Evolutionary conservation across 2,113 vertebrate species (phyloP).

Genomic region (Fregetta grallaria): DNA sequence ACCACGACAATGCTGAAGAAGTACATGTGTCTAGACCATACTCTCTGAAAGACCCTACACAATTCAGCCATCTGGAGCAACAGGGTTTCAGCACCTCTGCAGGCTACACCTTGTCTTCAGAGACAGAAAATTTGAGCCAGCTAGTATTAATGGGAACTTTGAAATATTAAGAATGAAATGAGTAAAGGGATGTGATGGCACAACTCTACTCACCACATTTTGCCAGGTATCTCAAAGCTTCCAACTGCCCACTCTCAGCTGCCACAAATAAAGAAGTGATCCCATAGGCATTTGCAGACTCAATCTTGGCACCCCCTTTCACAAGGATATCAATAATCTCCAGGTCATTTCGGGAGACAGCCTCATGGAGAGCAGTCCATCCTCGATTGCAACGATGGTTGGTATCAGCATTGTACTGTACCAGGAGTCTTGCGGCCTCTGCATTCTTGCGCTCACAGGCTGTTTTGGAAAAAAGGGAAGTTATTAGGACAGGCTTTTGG

Average conservation of each 20-base stretch:
- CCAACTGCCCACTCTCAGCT: constrained; percentile 85
- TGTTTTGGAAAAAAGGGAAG: constrained; percentile 49
- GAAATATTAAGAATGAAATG: background rate
- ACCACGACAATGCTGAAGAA: background rate
- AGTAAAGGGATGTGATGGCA: background rate
- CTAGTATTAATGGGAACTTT: background rate
- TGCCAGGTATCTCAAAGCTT: constrained; percentile 82
- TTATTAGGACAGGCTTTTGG: background rate
- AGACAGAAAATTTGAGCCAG: background rate
- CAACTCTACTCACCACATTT: constrained; percentile 73
- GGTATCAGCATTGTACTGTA: constrained; percentile 77
- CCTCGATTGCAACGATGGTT: constrained; percentile 84
- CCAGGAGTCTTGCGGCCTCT: constrained; percentile 76
- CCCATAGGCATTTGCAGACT: constrained; percentile 82
- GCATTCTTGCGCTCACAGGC: constrained; percentile 85
- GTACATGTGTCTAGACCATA: background rate
- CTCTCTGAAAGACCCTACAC: background rate
- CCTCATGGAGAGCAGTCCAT: constrained; percentile 90
- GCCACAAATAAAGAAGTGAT: constrained; percentile 89
- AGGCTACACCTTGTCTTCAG: background rate
- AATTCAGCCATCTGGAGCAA: background rate
- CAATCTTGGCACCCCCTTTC: constrained; percentile 85
- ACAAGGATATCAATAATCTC: constrained; percentile 89
- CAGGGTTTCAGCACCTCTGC: background rate
- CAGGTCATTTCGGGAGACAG: constrained; percentile 80